A percentile compares a stretch with the other conserved stretches of the same genome.
Conservation (phyloP, 64 coral and sea anemone species). For the Pachyseris speciosa region DNA sequence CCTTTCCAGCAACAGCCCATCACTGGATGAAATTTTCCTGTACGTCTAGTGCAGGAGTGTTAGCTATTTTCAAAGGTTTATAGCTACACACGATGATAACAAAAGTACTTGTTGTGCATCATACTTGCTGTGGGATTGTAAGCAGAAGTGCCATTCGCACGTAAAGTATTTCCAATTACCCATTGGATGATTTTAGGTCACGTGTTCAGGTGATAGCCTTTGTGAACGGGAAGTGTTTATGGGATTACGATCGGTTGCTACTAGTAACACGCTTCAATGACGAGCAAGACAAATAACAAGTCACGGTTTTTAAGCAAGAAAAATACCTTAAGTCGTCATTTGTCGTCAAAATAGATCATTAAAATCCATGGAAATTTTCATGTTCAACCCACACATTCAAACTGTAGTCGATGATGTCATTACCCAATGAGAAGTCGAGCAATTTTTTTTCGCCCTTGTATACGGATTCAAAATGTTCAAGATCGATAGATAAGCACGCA, state of each 20-base stretch:
- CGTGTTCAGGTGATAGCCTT: neutral
- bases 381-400: too few species aligned
- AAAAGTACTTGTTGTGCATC: neutral
- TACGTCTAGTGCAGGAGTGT: neutral
- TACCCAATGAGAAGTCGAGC: too few species aligned
- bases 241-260: neutral
- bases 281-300: neutral
- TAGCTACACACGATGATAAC: neutral
- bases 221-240: neutral
- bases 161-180: neutral
- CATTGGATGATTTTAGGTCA: conserved; percentile 18
- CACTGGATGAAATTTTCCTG: neutral
- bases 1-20: conserved; percentile 49
- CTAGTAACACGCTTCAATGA: neutral
- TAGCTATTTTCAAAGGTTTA: neutral
- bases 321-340: neutral
- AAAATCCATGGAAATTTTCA: neutral
- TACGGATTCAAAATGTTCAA: too few species aligned
- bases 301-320: conserved; percentile 1
- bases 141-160: neutral
- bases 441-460: too few species aligned
- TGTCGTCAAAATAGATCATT: neutral
- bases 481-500: too few species aligned
- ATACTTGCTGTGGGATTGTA: neutral
- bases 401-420: too few species aligned